These are phyloP conservation scores for Apus apus DNA, from an alignment of 2,113 vertebrate genomes.

Conservation along the genomic window DNA sequence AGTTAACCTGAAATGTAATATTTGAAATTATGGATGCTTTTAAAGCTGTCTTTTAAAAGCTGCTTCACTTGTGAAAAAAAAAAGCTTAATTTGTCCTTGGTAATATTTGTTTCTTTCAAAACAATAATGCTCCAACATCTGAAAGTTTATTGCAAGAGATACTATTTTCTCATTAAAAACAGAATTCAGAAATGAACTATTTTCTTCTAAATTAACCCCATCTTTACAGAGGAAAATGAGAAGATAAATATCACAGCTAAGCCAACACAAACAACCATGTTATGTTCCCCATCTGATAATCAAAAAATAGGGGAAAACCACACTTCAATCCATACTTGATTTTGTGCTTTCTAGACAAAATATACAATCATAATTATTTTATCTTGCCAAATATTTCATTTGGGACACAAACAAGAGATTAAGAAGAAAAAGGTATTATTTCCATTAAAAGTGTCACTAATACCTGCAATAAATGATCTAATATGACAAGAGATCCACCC, in stretches of 20 bases:
- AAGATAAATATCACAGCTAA: conserved; percentile 33
- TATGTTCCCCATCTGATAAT: not conserved
- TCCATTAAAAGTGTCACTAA: not conserved
- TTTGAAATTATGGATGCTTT: not conserved
- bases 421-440: not conserved
- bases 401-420: not conserved
- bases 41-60: not conserved
- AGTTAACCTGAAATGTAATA: not conserved
- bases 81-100: not conserved
- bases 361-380: not conserved
- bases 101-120: conserved; percentile 7
- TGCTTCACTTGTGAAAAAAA: not conserved
- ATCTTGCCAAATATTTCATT: not conserved
- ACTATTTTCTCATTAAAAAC: not conserved
- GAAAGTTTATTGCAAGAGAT: not conserved
- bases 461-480: not conserved
- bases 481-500: not conserved
- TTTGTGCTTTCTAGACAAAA: conserved; percentile 3
- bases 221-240: conserved; percentile 17
- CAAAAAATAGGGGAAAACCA: not conserved
- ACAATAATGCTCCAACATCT: not conserved
- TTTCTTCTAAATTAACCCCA: not conserved
- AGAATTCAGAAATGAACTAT: not conserved
- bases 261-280: conserved; percentile 22
- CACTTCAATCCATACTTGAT: not conserved